Conservation (phyloP, 1,140 invertebrate genomes). For the Brachionus sp. region DNA sequence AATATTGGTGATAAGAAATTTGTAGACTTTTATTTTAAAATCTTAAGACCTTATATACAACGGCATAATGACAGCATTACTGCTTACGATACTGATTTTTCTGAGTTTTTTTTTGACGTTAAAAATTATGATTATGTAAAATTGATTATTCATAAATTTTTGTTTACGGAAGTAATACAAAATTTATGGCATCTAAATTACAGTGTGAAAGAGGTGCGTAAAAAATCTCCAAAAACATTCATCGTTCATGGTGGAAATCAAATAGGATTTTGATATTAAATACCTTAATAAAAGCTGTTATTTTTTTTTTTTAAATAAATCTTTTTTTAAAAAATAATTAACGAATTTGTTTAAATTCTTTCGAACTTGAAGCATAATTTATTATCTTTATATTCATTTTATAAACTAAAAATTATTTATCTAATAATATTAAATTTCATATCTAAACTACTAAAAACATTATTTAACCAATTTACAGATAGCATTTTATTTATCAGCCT, state of each 20-base stretch:
- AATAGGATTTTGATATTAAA: neutral
- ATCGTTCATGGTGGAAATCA: conserved; percentile 37
- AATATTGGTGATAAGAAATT: conserved; percentile 30
- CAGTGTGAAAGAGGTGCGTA: neutral
- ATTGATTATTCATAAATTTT: conserved; percentile 26
- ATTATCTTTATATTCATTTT: too few species aligned
- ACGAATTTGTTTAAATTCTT: neutral
- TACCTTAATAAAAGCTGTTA: too few species aligned
- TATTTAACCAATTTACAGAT: too few species aligned
- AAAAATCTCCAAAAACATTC: conserved; percentile 13
- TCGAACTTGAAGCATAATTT: too few species aligned
- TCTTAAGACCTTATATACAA: conserved; percentile 9
- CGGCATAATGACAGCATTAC: conserved; percentile 6
- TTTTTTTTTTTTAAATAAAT: neutral
- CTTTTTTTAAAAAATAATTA: neutral
- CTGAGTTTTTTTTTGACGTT: neutral
- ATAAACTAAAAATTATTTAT: too few species aligned
- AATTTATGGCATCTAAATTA: conserved; percentile 34
- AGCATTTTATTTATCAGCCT: too few species aligned
- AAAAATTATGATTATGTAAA: conserved; percentile 3
- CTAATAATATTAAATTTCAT: too few species aligned
- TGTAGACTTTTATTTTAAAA: conserved; percentile 36
- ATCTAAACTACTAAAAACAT: too few species aligned
- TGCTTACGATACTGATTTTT: conserved; percentile 42
- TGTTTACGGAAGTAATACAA: conserved; percentile 1